Base-by-base conservation (phyloP, 2,113 vertebrate species). In the Malurus alboscapulatus region DNA sequence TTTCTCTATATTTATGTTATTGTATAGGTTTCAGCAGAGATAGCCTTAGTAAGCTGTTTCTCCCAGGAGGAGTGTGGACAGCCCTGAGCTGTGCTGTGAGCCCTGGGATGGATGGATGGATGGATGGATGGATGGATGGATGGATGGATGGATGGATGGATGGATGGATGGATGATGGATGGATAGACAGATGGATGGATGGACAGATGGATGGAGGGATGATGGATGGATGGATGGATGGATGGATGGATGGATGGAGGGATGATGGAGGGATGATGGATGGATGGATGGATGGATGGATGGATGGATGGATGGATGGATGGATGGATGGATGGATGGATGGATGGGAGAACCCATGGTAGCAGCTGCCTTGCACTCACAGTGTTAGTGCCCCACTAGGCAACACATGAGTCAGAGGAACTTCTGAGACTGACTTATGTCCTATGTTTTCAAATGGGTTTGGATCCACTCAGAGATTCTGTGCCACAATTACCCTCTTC, bases 331-430 rank as follows among this genome's bases (percentile, higher is more conserved):
- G 50, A 53, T 40, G 68, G 68, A 77, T 3, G 30, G 75, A 53
- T 6, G 36, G n/a, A 55, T 0, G 1, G 29, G 15, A 25, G 12
- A 44, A 63, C 17, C 72, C 44, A 26, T 0, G 0, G 16, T 8
- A 32, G 65, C 44, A 62, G 42, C 38, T 47, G 27, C 25, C 21
- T 77, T 6, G 2, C 68, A 26, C 10, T 6, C 27, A 25, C 30
- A 61, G 69, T 34, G 7, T 38, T 27, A 47, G 67, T 32, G 32
- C 19, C 54, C 24, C 16, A 2, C 11, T 3, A 8, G 50, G 62
- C 25, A 74, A 7, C 2, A 0, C 2, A 26, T 38, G 45, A 68
- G 16, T 25, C 55, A 55, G 59, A 63, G 25, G 40, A 24, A 67
- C 21, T 71, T 51, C 19, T 38, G 53, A 72, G 42, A 16, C 2